Percentiles rank a stretch among this genome's conserved stretches.
phyloP scores from a whole-genome alignment of 2,113 vertebrate species.

The Bos javanicus region DNA sequence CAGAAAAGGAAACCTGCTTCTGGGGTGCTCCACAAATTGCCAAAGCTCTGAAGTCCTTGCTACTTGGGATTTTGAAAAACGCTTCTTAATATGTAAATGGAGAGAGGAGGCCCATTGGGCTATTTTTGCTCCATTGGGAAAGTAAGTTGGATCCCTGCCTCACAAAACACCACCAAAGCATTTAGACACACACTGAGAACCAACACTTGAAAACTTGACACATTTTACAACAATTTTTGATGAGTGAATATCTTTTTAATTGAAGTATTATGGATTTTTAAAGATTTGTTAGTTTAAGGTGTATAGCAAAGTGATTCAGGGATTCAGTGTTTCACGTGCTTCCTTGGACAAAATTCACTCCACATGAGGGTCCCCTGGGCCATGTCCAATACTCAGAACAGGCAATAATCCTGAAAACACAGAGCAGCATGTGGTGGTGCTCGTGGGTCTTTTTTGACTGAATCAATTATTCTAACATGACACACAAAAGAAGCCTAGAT shows the following conservation, averaged over 20 bases:
- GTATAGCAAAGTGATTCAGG: neutral
- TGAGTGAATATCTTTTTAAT: neutral
- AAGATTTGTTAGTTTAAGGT: neutral
- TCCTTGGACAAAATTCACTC: too few species aligned
- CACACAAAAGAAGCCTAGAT: too few species aligned
- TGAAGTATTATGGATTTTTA: neutral
- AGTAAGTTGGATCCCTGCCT: neutral
- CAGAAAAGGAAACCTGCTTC: neutral
- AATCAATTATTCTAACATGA: too few species aligned
- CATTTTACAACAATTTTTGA: neutral
- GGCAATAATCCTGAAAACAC: too few species aligned
- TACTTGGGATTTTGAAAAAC: neutral
- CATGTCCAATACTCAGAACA: too few species aligned
- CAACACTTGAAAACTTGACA: neutral
- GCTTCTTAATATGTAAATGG: neutral
- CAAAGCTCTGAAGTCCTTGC: neutral
- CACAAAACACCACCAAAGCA: neutral
- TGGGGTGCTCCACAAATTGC: neutral
- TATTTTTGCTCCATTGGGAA: neutral
- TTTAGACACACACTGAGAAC: neutral
- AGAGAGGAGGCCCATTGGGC: neutral
- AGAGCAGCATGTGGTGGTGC: too few species aligned
- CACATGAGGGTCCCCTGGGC: too few species aligned
- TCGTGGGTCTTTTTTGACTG: too few species aligned
- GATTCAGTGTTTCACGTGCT: too few species aligned